phyloP scores from a whole-genome alignment of 2,797 vertebrate species.

The Heliangelus exortis region DNA sequence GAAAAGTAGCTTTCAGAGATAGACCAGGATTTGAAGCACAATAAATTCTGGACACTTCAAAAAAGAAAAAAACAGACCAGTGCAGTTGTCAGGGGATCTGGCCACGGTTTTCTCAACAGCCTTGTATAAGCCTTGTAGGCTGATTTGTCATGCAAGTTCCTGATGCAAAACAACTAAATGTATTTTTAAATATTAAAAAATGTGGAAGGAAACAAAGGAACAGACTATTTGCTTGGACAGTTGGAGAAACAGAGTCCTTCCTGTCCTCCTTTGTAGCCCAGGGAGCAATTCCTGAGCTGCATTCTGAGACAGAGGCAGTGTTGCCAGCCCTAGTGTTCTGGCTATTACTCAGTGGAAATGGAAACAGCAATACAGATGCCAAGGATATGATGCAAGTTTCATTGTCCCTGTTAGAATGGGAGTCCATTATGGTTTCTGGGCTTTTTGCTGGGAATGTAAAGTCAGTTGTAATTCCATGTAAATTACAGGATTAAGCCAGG shows the following conservation, averaged over 20 bases:
- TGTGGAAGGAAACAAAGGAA: neutral
- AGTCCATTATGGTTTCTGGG: neutral
- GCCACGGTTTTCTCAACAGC: neutral
- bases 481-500: neutral
- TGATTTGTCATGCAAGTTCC: neutral
- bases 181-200: neutral
- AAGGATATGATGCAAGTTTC: constrained; percentile 34
- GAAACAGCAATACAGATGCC: constrained; percentile 40
- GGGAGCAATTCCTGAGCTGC: constrained; percentile 3
- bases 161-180: neutral
- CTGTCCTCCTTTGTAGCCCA: neutral
- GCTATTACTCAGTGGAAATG: constrained; percentile 27
- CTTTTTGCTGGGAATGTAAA: constrained; percentile 28
- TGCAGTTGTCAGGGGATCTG: neutral
- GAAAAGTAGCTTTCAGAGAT: neutral
- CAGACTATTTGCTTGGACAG: constrained; percentile 4
- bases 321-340: constrained; percentile 26
- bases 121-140: neutral
- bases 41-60: neutral
- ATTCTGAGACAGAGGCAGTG: neutral
- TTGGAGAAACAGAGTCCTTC: neutral
- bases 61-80: neutral
- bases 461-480: neutral
- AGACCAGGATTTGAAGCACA: neutral
- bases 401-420: constrained; percentile 3